Conservation (phyloP, 2,113 vertebrate species). For the Callipepla californica region DNA sequence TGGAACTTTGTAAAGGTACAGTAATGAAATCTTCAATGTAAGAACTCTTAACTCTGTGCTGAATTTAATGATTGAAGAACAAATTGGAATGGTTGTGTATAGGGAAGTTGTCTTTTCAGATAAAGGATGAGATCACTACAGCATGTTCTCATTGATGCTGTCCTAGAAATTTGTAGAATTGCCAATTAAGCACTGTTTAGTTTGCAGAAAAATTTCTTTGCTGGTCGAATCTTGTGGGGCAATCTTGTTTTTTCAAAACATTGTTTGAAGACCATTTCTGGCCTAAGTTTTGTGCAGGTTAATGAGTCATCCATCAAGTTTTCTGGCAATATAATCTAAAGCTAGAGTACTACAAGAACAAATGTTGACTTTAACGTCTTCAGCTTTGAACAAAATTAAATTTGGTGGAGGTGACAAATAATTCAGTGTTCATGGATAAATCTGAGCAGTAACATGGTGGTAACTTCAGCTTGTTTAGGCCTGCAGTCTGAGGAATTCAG, state of each 20-base stretch:
- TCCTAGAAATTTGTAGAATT: not conserved
- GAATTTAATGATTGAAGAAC: not conserved
- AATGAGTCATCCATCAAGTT: not conserved
- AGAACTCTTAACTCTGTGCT: not conserved
- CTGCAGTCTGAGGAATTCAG: not conserved
- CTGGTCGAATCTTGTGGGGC: not conserved
- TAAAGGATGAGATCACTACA: not conserved
- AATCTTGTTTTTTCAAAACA: not conserved
- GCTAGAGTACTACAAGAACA: not conserved
- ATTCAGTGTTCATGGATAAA: not conserved
- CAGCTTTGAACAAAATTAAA: not conserved
- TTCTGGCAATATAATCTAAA: not conserved
- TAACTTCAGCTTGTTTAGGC: not conserved
- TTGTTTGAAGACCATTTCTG: not conserved
- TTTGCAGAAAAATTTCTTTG: not conserved
- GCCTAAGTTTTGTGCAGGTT: not conserved
- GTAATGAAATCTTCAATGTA: not conserved
- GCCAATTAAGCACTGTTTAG: not conserved
- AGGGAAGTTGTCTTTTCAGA: not conserved
- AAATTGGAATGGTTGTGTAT: not conserved
- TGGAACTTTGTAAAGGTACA: not conserved
- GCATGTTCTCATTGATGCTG: not conserved
- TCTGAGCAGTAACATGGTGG: not conserved
- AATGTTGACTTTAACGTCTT: rapidly evolving
- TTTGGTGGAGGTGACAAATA: not conserved